Conservation (phyloP, 1,140 invertebrate species). For the Maconellicoccus hirsutus region DNA sequence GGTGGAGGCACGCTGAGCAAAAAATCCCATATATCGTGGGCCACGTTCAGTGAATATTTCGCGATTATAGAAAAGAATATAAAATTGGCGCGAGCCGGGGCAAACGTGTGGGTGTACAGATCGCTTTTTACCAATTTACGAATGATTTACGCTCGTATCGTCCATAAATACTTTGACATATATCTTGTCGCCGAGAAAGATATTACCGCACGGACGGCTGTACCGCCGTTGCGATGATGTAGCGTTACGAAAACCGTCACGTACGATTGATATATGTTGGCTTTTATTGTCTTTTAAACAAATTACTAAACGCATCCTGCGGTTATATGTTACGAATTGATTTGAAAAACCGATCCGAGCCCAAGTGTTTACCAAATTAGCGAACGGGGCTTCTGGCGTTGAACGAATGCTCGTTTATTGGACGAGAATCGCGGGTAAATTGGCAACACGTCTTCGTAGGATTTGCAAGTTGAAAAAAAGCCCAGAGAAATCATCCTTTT, state of each 20-base stretch:
- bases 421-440: too few species aligned
- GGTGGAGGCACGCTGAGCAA: too few species aligned
- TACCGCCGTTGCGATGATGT: conserved; percentile 2
- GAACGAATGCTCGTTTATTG: too few species aligned
- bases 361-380: conserved; percentile 13
- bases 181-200: conserved; percentile 14
- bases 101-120: not conserved
- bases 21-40: too few species aligned
- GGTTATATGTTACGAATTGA: conserved; percentile 19
- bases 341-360: conserved; percentile 10
- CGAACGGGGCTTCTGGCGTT: not conserved
- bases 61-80: too few species aligned
- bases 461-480: too few species aligned
- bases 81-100: too few species aligned
- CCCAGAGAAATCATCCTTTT: too few species aligned
- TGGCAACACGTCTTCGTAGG: too few species aligned
- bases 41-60: too few species aligned
- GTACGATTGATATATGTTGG: conserved; percentile 21
- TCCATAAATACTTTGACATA: conserved; percentile 22
- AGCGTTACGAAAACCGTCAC: conserved; percentile 19
- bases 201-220: not conserved
- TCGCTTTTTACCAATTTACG: conserved; percentile 18
- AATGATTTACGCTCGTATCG: conserved; percentile 20
- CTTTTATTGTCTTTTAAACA: conserved; percentile 22
- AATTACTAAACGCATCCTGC: conserved; percentile 20